Conservation (phyloP, 2,797 vertebrate species). For the Ctenopoma multispine region DNA sequence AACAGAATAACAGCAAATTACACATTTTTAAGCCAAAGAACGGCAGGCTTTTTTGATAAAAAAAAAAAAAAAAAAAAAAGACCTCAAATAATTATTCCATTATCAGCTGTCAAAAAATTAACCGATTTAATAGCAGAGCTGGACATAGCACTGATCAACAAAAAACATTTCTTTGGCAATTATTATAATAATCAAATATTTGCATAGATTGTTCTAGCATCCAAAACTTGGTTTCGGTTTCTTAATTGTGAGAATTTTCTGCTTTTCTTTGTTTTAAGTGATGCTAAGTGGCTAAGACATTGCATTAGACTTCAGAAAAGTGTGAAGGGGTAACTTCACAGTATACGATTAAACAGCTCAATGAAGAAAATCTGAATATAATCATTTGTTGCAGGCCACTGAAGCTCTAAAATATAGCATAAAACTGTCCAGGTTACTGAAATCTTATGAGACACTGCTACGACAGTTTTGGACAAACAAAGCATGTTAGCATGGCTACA, state of each 20-base stretch:
- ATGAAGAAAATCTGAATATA: too few relatives aligned
- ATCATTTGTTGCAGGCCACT: neutral
- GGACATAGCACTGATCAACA: neutral
- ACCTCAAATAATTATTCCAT: neutral
- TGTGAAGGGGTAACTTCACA: too few relatives aligned
- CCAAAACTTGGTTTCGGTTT: neutral
- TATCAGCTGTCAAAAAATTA: neutral
- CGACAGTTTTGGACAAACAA: constrained; percentile 4
- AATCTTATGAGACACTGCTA: neutral
- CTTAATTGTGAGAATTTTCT: neutral
- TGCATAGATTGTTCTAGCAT: neutral
- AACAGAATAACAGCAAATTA: too few relatives aligned
- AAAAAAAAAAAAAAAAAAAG: too few relatives aligned
- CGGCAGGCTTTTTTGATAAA: too few relatives aligned
- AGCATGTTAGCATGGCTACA: neutral
- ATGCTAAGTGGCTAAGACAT: neutral
- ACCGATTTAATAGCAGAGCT: neutral
- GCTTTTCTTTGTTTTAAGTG: neutral
- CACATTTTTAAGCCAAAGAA: too few relatives aligned
- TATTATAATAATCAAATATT: neutral
- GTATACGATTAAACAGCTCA: too few relatives aligned
- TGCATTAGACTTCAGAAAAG: too few relatives aligned
- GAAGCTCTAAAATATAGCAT: neutral
- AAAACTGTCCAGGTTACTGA: neutral
- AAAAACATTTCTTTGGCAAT: neutral